A percentile compares a stretch with the other conserved stretches of the same genome.
Evolutionary conservation across 2,113 vertebrate species (phyloP).

Genomic region (Serilophus lunatus): DNA sequence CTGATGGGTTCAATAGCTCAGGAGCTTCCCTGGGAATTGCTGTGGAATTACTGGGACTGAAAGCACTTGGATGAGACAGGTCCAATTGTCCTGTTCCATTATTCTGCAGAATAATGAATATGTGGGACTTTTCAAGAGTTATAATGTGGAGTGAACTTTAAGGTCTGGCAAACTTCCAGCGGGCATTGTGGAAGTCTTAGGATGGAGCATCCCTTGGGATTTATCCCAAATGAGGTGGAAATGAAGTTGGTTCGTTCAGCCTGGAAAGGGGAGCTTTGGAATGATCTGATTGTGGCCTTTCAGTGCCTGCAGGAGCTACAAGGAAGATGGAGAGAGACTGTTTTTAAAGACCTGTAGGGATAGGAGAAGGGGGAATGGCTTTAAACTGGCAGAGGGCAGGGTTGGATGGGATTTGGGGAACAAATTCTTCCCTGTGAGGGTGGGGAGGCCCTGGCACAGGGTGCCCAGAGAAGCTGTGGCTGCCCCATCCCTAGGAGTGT

Average conservation of each 20-base stretch:
- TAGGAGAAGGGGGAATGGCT: neutral
- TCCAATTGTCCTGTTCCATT: neutral
- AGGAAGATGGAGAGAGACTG: neutral
- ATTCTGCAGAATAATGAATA: neutral
- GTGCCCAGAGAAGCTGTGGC: neutral
- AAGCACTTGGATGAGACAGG: neutral
- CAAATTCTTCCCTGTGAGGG: neutral
- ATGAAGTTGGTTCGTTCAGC: neutral
- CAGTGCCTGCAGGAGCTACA: neutral
- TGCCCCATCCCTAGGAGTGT: neutral
- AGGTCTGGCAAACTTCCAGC: neutral
- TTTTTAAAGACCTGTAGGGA: neutral
- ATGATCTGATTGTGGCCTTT: neutral
- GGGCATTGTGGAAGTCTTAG: neutral
- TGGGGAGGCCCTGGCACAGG: too few species aligned
- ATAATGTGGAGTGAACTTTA: neutral
- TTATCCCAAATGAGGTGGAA: neutral
- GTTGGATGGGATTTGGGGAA: neutral
- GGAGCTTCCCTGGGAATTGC: neutral
- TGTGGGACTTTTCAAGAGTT: neutral
- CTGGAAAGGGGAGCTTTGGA: neutral
- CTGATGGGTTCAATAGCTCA: neutral
- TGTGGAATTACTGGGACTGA: neutral
- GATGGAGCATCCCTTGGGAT: neutral
- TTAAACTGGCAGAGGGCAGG: neutral